Conservation (phyloP, 1,140 invertebrate species). For the Eumeta japonica region DNA sequence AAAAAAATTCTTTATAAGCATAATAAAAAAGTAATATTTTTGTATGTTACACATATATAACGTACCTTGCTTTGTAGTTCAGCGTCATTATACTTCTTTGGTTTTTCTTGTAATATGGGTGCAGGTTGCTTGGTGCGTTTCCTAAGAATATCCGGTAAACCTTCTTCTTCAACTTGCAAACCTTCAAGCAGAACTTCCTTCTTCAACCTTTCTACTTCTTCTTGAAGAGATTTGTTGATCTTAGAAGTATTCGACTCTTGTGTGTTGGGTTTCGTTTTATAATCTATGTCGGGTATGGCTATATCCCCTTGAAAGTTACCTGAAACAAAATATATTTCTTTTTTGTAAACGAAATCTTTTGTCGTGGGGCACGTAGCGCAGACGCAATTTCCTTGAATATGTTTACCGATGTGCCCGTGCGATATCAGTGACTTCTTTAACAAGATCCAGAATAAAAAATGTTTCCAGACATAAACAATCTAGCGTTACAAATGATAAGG, state of each 20-base stretch:
- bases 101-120: conserved; percentile 40
- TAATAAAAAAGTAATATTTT: too few species aligned
- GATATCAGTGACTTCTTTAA: too few species aligned
- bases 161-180: conserved; percentile 79
- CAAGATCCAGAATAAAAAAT: too few species aligned
- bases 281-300: conserved; percentile 68
- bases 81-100: conserved; percentile 58
- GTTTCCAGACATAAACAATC: too few species aligned
- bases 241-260: conserved; percentile 50
- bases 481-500: too few species aligned
- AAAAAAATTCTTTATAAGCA: too few species aligned
- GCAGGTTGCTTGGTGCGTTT: conserved; percentile 65
- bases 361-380: too few species aligned
- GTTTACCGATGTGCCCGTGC: too few species aligned
- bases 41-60: not conserved
- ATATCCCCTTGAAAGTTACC: conserved; percentile 80
- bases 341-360: too few species aligned
- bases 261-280: conserved; percentile 46
- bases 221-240: conserved; percentile 66
- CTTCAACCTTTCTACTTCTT: conserved; percentile 74
- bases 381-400: too few species aligned
- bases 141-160: conserved; percentile 67
- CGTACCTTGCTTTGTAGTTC: conserved; percentile 43
- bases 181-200: conserved; percentile 77
- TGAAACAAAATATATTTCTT: conserved; percentile 48